Evolutionary conservation across 2,113 vertebrate genomes (phyloP).

Genomic region (Barnardius zonarius): DNA sequence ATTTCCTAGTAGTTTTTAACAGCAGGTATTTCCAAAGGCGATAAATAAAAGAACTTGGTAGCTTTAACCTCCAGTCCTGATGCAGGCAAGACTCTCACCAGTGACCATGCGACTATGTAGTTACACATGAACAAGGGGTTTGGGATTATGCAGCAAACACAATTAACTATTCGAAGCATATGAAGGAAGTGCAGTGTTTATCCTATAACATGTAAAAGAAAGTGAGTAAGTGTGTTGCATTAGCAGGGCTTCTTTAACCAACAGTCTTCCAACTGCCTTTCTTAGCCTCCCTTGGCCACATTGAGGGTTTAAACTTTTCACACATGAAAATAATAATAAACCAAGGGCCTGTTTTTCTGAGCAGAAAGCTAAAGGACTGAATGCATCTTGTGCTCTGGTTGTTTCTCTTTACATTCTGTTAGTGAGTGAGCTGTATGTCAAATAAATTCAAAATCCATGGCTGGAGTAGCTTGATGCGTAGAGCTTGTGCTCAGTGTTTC

Average conservation of each 20-base stretch:
- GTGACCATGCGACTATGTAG: not conserved
- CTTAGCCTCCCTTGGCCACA: not conserved
- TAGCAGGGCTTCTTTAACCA: not conserved
- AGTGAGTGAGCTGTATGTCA: not conserved
- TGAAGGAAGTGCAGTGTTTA: not conserved
- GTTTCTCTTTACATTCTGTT: not conserved
- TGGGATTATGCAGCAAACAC: not conserved
- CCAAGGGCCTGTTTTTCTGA: not conserved
- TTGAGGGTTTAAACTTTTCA: not conserved
- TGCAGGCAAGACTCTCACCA: not conserved
- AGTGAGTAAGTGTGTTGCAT: not conserved
- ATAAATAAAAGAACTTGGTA: not conserved
- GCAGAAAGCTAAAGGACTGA: not conserved
- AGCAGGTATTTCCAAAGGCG: not conserved
- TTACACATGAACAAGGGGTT: not conserved
- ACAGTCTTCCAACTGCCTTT: not conserved
- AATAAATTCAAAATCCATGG: slow-evolving; percentile 6
- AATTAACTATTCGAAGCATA: not conserved
- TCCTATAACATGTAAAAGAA: not conserved
- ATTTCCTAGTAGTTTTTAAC: not conserved
- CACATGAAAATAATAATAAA: not conserved
- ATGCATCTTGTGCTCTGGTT: not conserved
- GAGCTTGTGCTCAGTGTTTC: not conserved
- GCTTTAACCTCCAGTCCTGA: not conserved
- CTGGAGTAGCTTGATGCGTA: not conserved